Percentiles rank a stretch among this genome's conserved stretches.
Evolutionary conservation across 2,888 invertebrate species (phyloP).

Genomic region (Scaptomyza cyrtandrae): DNA sequence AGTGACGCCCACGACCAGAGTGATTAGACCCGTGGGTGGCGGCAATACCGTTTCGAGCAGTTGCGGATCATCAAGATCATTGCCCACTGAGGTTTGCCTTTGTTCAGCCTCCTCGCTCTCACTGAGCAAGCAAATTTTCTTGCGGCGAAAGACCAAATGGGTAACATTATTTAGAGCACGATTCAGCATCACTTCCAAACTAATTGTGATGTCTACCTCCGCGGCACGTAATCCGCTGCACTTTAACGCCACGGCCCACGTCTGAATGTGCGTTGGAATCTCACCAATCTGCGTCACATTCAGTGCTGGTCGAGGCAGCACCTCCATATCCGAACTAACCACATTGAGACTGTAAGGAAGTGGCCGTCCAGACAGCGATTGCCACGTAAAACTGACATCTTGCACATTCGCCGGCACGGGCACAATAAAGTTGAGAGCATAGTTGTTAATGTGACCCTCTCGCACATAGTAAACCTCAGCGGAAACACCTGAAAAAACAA

Average conservation of each 20-base stretch:
- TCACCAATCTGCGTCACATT: slow-evolving; percentile 93
- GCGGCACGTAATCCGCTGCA: slow-evolving; percentile 93
- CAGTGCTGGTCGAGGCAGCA: slow-evolving; percentile 90
- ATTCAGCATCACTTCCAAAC: slow-evolving; percentile 92
- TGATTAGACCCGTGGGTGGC: slow-evolving; percentile 83
- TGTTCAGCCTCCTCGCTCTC: slow-evolving; percentile 71
- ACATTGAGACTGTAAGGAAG: slow-evolving; percentile 93
- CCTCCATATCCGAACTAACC: slow-evolving; percentile 90
- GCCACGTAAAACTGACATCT: slow-evolving; percentile 96
- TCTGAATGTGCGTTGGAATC: slow-evolving; percentile 91
- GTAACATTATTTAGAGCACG: slow-evolving; percentile 88
- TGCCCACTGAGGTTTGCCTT: slow-evolving; percentile 19
- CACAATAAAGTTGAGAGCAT: slow-evolving; percentile 94
- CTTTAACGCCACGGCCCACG: slow-evolving; percentile 91
- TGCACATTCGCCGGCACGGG: slow-evolving; percentile 93
- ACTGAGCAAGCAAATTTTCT: slow-evolving; percentile 90
- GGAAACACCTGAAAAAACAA: slow-evolving; percentile 88
- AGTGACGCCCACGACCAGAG: slow-evolving; percentile 83
- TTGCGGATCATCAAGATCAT: slow-evolving; percentile 80
- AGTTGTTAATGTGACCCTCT: slow-evolving; percentile 95
- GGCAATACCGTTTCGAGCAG: slow-evolving; percentile 82
- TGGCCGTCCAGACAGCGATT: slow-evolving; percentile 91
- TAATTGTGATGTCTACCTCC: slow-evolving; percentile 93
- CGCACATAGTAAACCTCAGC: slow-evolving; percentile 96
- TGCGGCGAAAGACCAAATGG: slow-evolving; percentile 90